phyloP scores from a whole-genome alignment of 2,888 invertebrate species.

The Syrphus vitripennis region DNA sequence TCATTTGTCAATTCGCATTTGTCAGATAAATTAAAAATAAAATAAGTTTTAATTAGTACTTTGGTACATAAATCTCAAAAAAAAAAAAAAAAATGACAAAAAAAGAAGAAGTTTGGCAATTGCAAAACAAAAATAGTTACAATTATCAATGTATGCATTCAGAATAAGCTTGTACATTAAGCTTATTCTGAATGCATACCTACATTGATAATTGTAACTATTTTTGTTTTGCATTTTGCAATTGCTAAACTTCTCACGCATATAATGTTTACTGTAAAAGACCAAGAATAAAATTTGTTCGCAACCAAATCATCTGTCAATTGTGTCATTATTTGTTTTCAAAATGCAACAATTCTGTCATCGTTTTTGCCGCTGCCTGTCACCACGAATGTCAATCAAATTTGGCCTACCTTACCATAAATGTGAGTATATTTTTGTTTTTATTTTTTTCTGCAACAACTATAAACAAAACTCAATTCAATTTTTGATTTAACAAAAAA shows the following conservation, averaged over 20 bases:
- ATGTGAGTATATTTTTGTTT: neutral
- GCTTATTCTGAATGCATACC: too few species aligned
- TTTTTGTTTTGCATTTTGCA: neutral
- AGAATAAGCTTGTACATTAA: too few species aligned
- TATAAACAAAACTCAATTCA: neutral
- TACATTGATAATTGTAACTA: too few species aligned
- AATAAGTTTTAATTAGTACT: too few species aligned
- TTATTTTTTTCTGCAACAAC: neutral
- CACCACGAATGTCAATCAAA: slow-evolving; percentile 63
- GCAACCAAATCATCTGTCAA: slow-evolving; percentile 61
- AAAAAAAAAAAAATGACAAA: too few species aligned
- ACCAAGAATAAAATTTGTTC: slow-evolving; percentile 24
- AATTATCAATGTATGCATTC: too few species aligned
- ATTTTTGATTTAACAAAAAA: neutral
- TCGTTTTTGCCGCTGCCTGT: slow-evolving; percentile 53
- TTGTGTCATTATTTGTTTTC: slow-evolving; percentile 42
- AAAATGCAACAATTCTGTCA: slow-evolving; percentile 55
- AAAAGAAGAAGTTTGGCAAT: too few species aligned
- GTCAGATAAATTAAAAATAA: too few species aligned
- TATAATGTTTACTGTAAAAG: slow-evolving; percentile 1
- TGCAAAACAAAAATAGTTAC: too few species aligned
- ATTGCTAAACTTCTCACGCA: neutral
- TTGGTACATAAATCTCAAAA: too few species aligned
- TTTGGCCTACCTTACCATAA: slow-evolving; percentile 61
- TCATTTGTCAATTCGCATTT: too few species aligned